Conservation (phyloP, 2,888 invertebrate genomes). For the Amblyjoppa proteus region DNA sequence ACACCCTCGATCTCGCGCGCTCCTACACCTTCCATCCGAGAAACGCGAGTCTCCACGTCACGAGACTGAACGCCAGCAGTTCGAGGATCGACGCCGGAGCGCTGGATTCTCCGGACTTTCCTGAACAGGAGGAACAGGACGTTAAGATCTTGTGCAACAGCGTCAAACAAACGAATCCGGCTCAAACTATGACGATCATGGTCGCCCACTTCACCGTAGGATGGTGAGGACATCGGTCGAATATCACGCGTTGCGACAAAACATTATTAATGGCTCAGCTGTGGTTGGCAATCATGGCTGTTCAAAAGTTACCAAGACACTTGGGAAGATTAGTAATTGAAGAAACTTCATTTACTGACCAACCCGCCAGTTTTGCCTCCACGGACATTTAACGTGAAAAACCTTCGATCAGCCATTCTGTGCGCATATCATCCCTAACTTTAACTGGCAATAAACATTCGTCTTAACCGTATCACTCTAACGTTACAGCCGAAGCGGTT, state of each 20-base stretch:
- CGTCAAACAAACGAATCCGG: slow-evolving; percentile 80
- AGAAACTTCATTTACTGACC: neutral
- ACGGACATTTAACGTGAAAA: neutral
- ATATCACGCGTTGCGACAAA: neutral
- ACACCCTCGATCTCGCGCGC: slow-evolving; percentile 94
- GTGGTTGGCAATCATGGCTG: neutral
- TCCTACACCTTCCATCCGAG: slow-evolving; percentile 95
- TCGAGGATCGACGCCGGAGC: slow-evolving; percentile 78
- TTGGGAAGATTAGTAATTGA: neutral
- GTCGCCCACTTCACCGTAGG: slow-evolving; percentile 91
- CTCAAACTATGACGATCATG: slow-evolving; percentile 87
- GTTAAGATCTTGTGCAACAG: slow-evolving; percentile 83
- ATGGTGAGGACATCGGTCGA: slow-evolving; percentile 86
- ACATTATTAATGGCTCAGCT: neutral
- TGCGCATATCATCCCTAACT: too few species aligned
- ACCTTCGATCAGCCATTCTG: too few species aligned
- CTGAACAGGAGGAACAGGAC: slow-evolving; percentile 82
- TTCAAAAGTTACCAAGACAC: neutral
- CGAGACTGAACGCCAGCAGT: slow-evolving; percentile 85
- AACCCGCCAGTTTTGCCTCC: neutral
- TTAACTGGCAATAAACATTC: neutral
- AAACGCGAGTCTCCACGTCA: slow-evolving; percentile 91
- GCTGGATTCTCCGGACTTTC: slow-evolving; percentile 79
- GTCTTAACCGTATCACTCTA: slow-evolving; percentile 10
- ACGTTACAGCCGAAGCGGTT: slow-evolving; percentile 90